phyloP scores from a whole-genome alignment of 2,797 vertebrate genomes.

The Botia kubotai region DNA sequence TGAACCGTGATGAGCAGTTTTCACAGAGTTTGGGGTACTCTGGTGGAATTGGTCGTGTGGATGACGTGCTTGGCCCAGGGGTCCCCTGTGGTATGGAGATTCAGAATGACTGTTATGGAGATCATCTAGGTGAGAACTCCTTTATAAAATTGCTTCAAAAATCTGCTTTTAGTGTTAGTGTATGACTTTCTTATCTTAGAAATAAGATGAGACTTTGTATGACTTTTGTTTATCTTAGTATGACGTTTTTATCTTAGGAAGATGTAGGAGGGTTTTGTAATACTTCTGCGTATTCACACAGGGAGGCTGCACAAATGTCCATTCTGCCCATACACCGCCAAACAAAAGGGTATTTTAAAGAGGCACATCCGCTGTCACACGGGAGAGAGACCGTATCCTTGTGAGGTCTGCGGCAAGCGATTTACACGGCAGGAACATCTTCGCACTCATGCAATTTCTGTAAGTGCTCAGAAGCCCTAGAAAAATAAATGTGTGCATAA shows the following conservation, averaged over 20 bases:
- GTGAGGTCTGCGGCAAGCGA: constrained; percentile 93
- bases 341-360: constrained; percentile 97
- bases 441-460: constrained; percentile 90
- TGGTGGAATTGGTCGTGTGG: constrained; percentile 80
- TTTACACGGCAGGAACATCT: constrained; percentile 98
- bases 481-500: not conserved
- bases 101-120: constrained; percentile 92
- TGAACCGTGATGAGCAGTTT: constrained; percentile 85
- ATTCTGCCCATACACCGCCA: constrained; percentile 96
- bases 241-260: too few species aligned
- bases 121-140: constrained; percentile 88
- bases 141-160: not conserved
- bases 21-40: constrained; percentile 79
- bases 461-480: constrained; percentile 73
- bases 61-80: constrained; percentile 82
- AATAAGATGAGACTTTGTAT: too few species aligned
- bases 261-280: not conserved
- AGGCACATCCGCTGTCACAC: constrained; percentile 97
- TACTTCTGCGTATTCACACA: constrained; percentile 48
- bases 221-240: too few species aligned
- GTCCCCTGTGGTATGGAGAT: constrained; percentile 88
- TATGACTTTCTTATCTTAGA: not conserved
- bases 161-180: too few species aligned
- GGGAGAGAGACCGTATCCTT: constrained; percentile 95
- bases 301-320: constrained; percentile 98